phyloP scores from a whole-genome alignment of 1,140 invertebrate genomes.

The Drosophila dunni region DNA sequence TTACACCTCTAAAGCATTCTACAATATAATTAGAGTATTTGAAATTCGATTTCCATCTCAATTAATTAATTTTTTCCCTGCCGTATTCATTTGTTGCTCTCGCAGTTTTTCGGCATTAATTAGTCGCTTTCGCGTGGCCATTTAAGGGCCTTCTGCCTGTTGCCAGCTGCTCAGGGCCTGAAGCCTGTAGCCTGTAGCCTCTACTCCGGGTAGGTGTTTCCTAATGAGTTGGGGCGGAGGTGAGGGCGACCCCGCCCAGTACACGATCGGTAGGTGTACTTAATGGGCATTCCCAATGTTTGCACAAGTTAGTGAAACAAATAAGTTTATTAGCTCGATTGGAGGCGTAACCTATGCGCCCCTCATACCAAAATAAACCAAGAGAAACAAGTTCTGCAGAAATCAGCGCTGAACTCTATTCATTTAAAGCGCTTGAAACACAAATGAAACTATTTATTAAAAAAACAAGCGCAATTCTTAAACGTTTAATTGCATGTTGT shows the following conservation, averaged over 20 bases:
- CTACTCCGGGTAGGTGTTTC: slow-evolving; percentile 63
- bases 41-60: not conserved
- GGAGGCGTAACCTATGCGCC: slow-evolving; percentile 37
- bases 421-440: slow-evolving; percentile 13
- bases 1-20: not conserved
- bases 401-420: slow-evolving; percentile 4
- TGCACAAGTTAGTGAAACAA: slow-evolving; percentile 69
- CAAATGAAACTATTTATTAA: not conserved
- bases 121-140: slow-evolving; percentile 74
- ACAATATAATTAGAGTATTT: slow-evolving; percentile 39
- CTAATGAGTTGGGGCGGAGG: slow-evolving; percentile 76
- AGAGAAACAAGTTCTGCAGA: not conserved
- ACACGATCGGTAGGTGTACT: slow-evolving; percentile 61
- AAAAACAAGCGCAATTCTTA: too few species aligned
- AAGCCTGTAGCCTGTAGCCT: not conserved
- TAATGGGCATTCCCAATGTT: slow-evolving; percentile 67
- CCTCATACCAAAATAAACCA: not conserved
- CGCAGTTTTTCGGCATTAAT: slow-evolving; percentile 71
- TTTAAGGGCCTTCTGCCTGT: slow-evolving; percentile 27
- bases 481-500: not conserved
- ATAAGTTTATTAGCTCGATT: slow-evolving; percentile 77
- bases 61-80: slow-evolving; percentile 16
- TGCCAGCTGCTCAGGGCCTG: too few species aligned
- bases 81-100: slow-evolving; percentile 74
- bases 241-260: slow-evolving; percentile 47